These are phyloP conservation scores for Temnothorax longispinosus DNA, from an alignment of 1,140 invertebrate species.

Conservation along the genomic window DNA sequence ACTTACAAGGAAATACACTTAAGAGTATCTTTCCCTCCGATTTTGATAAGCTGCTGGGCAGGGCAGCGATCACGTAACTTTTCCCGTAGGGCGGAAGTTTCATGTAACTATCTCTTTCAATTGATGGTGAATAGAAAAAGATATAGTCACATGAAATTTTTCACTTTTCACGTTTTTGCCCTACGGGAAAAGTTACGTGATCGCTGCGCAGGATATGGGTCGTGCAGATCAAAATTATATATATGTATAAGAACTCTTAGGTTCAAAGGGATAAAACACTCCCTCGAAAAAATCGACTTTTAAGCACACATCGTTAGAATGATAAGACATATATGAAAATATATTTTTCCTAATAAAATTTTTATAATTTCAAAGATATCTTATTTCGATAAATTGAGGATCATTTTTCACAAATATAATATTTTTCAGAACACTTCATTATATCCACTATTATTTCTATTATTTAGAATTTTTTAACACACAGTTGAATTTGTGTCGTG, in stretches of 20 bases:
- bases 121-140: too few species aligned
- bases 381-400: not conserved
- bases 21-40: not conserved
- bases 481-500: not conserved
- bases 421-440: not conserved
- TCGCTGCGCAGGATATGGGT: not conserved
- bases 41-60: not conserved
- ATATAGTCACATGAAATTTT: too few species aligned
- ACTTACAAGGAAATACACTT: not conserved
- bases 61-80: not conserved
- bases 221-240: not conserved
- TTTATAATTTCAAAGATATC: not conserved
- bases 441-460: not conserved
- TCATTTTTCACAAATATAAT: not conserved
- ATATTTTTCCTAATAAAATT: not conserved
- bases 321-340: not conserved
- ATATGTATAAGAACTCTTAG: not conserved
- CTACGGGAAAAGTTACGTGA: too few species aligned
- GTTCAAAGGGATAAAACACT: not conserved
- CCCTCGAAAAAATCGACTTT: not conserved
- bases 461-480: not conserved
- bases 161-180: too few species aligned
- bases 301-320: not conserved
- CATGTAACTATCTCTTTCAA: too few species aligned
- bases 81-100: too few species aligned